A percentile compares a stretch with the other conserved stretches of the same genome.
phyloP scores from a whole-genome alignment of 2,113 vertebrate species.

The Tetrax tetrax region DNA sequence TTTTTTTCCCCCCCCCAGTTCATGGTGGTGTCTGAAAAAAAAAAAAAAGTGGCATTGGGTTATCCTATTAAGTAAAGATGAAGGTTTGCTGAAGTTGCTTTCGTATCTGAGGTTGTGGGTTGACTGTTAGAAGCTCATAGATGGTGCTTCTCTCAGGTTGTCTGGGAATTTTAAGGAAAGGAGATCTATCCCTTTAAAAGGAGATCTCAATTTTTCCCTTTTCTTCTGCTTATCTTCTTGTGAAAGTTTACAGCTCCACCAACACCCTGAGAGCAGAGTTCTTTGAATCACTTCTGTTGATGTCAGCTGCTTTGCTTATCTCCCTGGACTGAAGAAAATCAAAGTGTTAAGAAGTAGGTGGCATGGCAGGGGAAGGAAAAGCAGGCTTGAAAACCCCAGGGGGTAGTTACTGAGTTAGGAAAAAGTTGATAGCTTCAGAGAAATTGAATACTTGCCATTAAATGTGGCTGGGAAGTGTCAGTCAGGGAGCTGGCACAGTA shows the following conservation, averaged over 20 bases:
- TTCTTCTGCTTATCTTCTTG: background rate
- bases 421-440: background rate
- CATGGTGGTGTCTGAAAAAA: background rate
- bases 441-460: background rate
- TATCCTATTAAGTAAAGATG: background rate
- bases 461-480: background rate
- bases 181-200: background rate
- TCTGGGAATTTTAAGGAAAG: background rate
- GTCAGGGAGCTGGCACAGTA: slow-evolving; percentile 45
- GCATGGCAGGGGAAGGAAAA: background rate
- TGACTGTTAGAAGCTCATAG: accelerated
- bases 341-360: background rate
- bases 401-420: background rate
- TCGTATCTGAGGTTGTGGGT: no score
- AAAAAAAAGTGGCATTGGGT: background rate
- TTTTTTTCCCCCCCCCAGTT: accelerated
- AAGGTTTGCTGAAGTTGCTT: background rate
- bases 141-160: background rate
- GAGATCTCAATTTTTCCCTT: background rate
- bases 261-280: accelerated
- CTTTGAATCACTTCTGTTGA: no score
- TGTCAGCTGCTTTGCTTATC: background rate
- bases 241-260: background rate
- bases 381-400: background rate
- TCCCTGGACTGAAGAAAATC: background rate